phyloP scores from a whole-genome alignment of 2,797 vertebrate species.

The Threskiornis aethiopicus region DNA sequence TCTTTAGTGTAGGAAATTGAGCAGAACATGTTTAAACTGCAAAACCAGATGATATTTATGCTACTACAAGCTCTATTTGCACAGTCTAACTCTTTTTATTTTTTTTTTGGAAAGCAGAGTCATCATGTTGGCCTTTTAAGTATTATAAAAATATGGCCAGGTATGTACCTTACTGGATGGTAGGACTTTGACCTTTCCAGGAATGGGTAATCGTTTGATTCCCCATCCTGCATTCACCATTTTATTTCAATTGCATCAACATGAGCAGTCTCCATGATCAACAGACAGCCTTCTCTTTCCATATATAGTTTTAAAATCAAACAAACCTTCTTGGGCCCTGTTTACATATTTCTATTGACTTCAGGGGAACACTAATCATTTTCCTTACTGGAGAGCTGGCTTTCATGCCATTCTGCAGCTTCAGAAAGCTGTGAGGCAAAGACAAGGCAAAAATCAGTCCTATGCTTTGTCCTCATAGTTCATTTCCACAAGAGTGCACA shows the following conservation, averaged over 20 bases:
- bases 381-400: background rate
- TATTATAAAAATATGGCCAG: background rate
- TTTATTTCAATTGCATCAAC: background rate
- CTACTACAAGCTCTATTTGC: conserved; percentile 27
- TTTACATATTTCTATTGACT: background rate
- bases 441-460: background rate
- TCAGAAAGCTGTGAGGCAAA: background rate
- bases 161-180: background rate
- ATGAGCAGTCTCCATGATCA: background rate
- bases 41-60: conserved; percentile 52
- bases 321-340: background rate
- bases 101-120: background rate
- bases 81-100: background rate
- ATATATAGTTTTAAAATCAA: background rate
- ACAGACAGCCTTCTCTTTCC: background rate
- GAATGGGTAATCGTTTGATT: background rate
- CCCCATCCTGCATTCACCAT: background rate
- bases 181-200: background rate
- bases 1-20: conserved; percentile 55
- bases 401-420: background rate
- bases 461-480: background rate
- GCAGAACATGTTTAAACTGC: conserved; percentile 46
- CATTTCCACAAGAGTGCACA: background rate
- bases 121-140: background rate
- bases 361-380: background rate